Evolutionary conservation across 2,888 invertebrate species (phyloP).

Genomic region (Drosophila sordidula): DNA sequence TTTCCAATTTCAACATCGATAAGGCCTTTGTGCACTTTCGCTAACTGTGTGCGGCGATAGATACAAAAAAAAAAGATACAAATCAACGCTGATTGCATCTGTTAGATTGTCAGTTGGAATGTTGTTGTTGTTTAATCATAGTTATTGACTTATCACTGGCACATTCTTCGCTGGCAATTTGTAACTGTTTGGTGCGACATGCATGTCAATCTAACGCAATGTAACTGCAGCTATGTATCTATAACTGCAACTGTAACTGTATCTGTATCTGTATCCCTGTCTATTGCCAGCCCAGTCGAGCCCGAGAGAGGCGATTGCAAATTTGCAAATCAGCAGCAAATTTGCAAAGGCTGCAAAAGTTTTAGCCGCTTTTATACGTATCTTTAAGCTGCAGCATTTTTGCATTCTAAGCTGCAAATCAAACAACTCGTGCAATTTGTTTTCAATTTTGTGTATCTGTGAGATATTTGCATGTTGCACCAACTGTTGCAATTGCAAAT

Average conservation of each 20-base stretch:
- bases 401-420: conserved; percentile 60
- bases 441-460: conserved; percentile 66
- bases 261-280: conserved; percentile 12
- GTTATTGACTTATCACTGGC: conserved; percentile 73
- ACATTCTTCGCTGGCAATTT: conserved; percentile 68
- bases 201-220: conserved; percentile 44
- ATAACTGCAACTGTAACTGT: conserved; percentile 8
- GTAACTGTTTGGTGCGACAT: conserved; percentile 58
- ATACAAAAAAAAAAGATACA: conserved; percentile 38
- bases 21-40: conserved; percentile 50
- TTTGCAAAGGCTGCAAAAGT: conserved; percentile 12
- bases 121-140: conserved; percentile 56
- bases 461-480: conserved; percentile 54
- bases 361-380: neutral
- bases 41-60: conserved; percentile 29
- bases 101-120: conserved; percentile 22
- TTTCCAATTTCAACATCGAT: conserved; percentile 55
- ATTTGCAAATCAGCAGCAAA: conserved; percentile 66
- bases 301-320: conserved; percentile 38
- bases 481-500: conserved; percentile 65
- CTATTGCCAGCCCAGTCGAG: conserved; percentile 12
- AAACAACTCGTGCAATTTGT: conserved; percentile 66
- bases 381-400: conserved; percentile 41
- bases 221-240: conserved; percentile 6
- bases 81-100: conserved; percentile 56